phyloP scores from a whole-genome alignment of 2,797 vertebrate genomes.

The Lepus townsendii region DNA sequence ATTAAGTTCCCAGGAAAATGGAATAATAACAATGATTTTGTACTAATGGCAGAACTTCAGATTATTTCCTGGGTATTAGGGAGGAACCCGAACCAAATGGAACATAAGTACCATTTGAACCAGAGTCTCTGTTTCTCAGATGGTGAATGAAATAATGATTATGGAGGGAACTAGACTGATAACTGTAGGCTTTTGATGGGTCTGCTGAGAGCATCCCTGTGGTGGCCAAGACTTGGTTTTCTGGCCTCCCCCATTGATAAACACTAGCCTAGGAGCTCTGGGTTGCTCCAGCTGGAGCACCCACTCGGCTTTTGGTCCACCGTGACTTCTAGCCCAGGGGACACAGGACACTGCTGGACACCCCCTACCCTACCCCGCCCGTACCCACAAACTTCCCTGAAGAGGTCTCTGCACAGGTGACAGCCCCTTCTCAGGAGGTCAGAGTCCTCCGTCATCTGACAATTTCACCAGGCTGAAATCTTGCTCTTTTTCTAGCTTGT shows the following conservation, averaged over 20 bases:
- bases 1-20: constrained; percentile 55
- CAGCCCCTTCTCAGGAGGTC: background rate
- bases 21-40: constrained; percentile 42
- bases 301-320: background rate
- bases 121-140: background rate
- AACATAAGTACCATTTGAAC: constrained; percentile 20
- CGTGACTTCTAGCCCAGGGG: background rate
- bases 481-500: constrained; percentile 35
- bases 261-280: background rate
- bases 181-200: background rate
- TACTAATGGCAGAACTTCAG: constrained; percentile 52
- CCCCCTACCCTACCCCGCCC: too few species aligned
- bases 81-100: constrained; percentile 22
- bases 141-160: constrained; percentile 36
- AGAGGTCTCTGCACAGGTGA: background rate
- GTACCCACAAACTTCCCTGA: background rate
- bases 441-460: background rate
- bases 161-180: constrained; percentile 15
- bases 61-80: constrained; percentile 50
- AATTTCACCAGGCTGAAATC: background rate
- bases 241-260: background rate
- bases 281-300: background rate
- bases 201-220: background rate
- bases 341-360: background rate
- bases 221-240: background rate